Evolutionary conservation across 2,113 vertebrate species (phyloP), one percentile per base, ranked within the genome.

Genomic region (Genyomyrus donnyi): DNA sequence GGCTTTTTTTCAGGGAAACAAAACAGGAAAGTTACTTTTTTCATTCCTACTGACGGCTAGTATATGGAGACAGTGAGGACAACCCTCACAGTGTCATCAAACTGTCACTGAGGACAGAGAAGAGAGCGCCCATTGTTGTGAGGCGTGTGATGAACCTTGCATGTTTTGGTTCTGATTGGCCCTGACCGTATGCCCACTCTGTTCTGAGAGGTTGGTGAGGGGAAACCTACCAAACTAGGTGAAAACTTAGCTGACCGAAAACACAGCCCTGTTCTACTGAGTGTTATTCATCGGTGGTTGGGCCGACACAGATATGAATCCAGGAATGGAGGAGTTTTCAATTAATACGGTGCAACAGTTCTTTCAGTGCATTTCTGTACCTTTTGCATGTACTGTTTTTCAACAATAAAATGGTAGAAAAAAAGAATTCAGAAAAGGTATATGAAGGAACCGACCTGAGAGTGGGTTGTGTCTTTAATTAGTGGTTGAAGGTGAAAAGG

Each of bases 141-240:
- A 95, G 92, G 94, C 94, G 93, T 89, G 90, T 96, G 95, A 96
- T 48, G 95, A 95, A 95, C 94, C 13, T 3, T 31, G 10, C n/a
- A 27, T 70, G 62, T 70, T 11, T 4, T 5, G 46, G 88, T 95
- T 96, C 96, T 91, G 95, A 96, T 93, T 94, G 95, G 94, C 93
- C 96, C 94, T 92, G 88, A 93, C 70, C 4, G 4, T 77, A 17
- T 39, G 31, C 70, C 5, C 70, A 39, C 31, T 39, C 70, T 31
- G 31, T 77, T 39, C 70, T 17, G 27, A 80, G 8, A 42, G 74
- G 74, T 42, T 19, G 74, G 74, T 42, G 39, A 42, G 39, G 39
- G 39, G 3, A 42, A 42, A 42, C 35, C 15, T 42, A 42, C 74
- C 7, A 19, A 80, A 80, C 35, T 42, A 19, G 35, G 74, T 5